phyloP scores from a whole-genome alignment of 2,888 invertebrate genomes.

The Erebia palarica region DNA sequence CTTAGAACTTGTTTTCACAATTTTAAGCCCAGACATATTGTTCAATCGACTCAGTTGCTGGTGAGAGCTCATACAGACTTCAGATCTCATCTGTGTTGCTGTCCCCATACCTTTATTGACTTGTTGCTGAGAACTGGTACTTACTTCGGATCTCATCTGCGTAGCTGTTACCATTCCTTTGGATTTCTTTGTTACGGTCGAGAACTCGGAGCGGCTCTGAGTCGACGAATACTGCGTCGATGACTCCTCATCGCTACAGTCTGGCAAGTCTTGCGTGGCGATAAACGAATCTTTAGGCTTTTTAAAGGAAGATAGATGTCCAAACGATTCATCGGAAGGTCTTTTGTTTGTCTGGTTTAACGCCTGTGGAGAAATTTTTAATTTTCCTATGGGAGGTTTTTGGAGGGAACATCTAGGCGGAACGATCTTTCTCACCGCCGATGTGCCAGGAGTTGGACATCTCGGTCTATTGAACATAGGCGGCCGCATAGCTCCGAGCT shows the following conservation, averaged over 20 bases:
- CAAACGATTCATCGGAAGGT: conserved; percentile 52
- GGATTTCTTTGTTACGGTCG: conserved; percentile 61
- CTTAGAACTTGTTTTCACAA: conserved; percentile 62
- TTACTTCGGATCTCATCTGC: conserved; percentile 64
- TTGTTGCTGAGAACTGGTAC: conserved; percentile 62
- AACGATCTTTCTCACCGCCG: conserved; percentile 46
- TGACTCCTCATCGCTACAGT: conserved; percentile 47
- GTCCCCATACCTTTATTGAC: conserved; percentile 53
- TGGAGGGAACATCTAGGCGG: conserved; percentile 44
- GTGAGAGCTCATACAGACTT: conserved; percentile 60
- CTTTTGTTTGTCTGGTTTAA: conserved; percentile 54
- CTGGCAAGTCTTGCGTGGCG: conserved; percentile 54
- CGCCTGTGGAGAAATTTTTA: conserved; percentile 63
- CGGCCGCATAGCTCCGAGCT: conserved; percentile 55
- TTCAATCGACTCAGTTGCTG: conserved; percentile 64
- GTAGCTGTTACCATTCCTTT: conserved; percentile 59
- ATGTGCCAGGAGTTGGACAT: conserved; percentile 53
- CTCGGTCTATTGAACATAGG: conserved; percentile 46
- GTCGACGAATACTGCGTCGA: conserved; percentile 55
- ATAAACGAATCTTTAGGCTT: conserved; percentile 69
- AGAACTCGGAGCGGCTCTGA: conserved; percentile 59
- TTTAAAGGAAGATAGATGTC: conserved; percentile 71
- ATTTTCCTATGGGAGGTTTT: conserved; percentile 50
- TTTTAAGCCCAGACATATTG: conserved; percentile 62
- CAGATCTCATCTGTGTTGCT: conserved; percentile 64